Conservation (phyloP, 37 sponge, comb jelly and placozoan species). For the Tethya wilhelma region DNA sequence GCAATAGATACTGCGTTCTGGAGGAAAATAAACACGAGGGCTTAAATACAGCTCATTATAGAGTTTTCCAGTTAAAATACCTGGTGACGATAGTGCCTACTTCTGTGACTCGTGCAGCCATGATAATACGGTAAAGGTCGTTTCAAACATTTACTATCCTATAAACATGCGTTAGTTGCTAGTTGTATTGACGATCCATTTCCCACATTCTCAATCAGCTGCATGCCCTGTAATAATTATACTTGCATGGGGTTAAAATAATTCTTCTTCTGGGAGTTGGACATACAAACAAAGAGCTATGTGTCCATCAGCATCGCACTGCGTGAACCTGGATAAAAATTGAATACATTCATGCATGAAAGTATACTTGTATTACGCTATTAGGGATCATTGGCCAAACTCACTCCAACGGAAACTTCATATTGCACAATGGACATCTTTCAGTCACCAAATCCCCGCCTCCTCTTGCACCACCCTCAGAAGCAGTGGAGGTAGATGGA, state of each 20-base stretch:
- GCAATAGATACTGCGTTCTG: conserved; percentile 44
- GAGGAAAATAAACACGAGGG: not conserved
- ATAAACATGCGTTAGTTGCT: too few relatives aligned
- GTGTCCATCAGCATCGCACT: conserved; percentile 30
- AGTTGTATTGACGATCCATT: too few relatives aligned
- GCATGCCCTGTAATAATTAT: too few relatives aligned
- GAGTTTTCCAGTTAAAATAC: not conserved
- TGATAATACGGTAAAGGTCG: too few relatives aligned
- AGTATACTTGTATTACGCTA: not conserved
- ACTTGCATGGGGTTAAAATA: too few relatives aligned
- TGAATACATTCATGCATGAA: not conserved
- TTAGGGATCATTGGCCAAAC: not conserved
- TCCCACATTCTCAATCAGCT: too few relatives aligned
- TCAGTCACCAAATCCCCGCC: not conserved
- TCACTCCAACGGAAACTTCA: not conserved
- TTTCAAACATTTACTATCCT: too few relatives aligned
- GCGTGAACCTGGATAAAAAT: conserved; percentile 20
- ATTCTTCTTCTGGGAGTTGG: not conserved
- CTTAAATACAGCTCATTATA: not conserved
- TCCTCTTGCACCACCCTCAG: too few relatives aligned
- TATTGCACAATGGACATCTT: not conserved
- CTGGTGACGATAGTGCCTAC: conserved; percentile 36
- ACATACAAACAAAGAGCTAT: conserved; percentile 29
- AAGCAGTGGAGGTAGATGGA: too few relatives aligned
- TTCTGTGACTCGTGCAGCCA: conserved; percentile 39